Percentiles rank a stretch among this genome's conserved stretches.
Conservation (phyloP, 2,797 vertebrate species). For the Tapirus indicus region DNA sequence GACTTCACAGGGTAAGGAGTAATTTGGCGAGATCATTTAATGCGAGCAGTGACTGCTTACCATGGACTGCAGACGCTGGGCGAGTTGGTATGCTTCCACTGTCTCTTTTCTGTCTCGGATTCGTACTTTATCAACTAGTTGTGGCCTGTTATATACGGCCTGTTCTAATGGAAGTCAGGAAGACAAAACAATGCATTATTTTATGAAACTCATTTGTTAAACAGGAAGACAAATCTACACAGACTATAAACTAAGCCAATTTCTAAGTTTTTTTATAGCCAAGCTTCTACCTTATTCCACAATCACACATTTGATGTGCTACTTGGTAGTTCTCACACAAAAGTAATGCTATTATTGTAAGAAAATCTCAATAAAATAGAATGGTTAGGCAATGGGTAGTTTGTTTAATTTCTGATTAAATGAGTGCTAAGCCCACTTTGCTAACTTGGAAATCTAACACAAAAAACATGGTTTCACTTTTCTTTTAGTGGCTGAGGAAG, state of each 20-base stretch:
- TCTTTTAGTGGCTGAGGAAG: neutral
- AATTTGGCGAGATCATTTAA: neutral
- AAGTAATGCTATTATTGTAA: neutral
- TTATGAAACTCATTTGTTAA: conserved; percentile 11
- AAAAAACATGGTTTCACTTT: conserved; percentile 49
- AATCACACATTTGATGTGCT: neutral
- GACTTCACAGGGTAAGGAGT: neutral
- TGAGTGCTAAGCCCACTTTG: neutral
- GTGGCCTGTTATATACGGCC: conserved; percentile 96
- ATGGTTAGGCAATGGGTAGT: conserved; percentile 2
- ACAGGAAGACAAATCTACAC: neutral
- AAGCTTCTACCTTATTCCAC: neutral
- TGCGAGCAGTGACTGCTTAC: conserved; percentile 83
- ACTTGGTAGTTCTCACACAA: conserved; percentile 3
- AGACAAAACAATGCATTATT: conserved; percentile 57
- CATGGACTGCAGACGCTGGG: conserved; percentile 97
- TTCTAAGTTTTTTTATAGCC: neutral
- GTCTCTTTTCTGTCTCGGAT: conserved; percentile 93
- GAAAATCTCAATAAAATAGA: conserved; percentile 11
- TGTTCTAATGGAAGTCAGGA: conserved; percentile 90
- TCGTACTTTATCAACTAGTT: conserved; percentile 92
- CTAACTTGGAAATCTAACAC: conserved; percentile 23
- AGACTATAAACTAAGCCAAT: conserved; percentile 1
- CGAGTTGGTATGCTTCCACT: conserved; percentile 94
- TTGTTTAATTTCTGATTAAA: conserved; percentile 48